Base-by-base conservation (phyloP, 2,113 vertebrate genomes). In the Chaetodon auriga region DNA sequence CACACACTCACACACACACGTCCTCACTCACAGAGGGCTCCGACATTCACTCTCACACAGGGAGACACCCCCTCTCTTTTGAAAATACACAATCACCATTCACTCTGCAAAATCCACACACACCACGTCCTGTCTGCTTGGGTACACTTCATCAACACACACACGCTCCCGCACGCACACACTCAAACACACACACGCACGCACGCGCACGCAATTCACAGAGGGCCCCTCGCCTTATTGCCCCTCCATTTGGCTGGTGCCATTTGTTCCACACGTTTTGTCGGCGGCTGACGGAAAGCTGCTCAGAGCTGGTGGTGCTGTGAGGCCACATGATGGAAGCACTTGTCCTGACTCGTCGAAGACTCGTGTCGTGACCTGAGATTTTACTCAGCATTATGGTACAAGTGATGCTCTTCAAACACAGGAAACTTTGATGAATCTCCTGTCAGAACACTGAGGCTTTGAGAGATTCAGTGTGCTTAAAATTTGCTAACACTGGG, bases 71-170 rank as follows among this genome's bases (percentile, higher is more conserved):
- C 88, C 82, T 87, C 80, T 89, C 88, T 82, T 91, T 93, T 89
- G 51, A 90, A 87, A 91, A 83, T 82, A 81, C 92, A 93, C 92
- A 94, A 93, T 94, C 85, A 7, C 86, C 87, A 89, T 94, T 94
- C 92, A 93, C 85, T 86, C 83, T 69, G 90, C 84, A 93, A 93
- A 94, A 93, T 81, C 89, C 93, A 93, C 92, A 91, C 93, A 91
- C 90, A 90, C 90, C 83, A 83, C 82, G 79, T 84, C 86, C 83
- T 87, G 92, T 94, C 92, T 92, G 92, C 86, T 85, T 68, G 75
- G 87, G 83, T 89, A 82, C 83, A 85, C 93, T 93, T 87, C 73
- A 89, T 93, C 90, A 92, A 72, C 89, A 62, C 74, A 75, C 85
- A 85, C 86, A 46, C 81, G 51, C 87, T 45, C 80, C 30, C n/a